Evolutionary conservation across 1,140 invertebrate genomes (phyloP).

Genomic region (Atta colombica): DNA sequence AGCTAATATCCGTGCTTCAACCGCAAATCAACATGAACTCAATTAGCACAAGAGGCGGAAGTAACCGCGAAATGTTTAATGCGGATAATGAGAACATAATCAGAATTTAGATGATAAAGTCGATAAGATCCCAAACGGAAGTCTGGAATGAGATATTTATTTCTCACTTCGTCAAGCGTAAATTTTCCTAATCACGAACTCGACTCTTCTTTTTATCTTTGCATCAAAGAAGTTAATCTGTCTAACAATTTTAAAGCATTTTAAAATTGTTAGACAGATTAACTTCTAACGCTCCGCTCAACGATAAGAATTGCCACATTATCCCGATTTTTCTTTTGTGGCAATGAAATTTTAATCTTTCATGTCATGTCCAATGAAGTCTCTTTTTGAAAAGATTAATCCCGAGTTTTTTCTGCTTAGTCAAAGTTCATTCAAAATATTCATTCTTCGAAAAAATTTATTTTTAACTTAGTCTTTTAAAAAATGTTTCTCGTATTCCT

Average conservation of each 20-base stretch:
- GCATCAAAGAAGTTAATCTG: neutral
- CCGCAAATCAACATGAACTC: constrained; percentile 33
- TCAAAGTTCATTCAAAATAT: neutral
- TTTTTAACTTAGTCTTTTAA: neutral
- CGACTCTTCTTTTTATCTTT: neutral
- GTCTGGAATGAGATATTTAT: constrained; percentile 2
- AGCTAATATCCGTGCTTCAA: neutral
- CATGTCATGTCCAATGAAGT: neutral
- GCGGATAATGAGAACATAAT: neutral
- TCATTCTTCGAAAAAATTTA: neutral
- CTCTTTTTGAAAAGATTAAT: neutral
- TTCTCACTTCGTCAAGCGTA: neutral
- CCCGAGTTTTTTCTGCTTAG: neutral
- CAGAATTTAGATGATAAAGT: too few relatives aligned
- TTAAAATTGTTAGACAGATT: too few relatives aligned
- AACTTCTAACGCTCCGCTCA: too few relatives aligned
- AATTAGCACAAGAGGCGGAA: constrained; percentile 7
- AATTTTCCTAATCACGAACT: constrained; percentile 2
- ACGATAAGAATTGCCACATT: neutral
- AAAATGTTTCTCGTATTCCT: neutral
- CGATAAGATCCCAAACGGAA: constrained; percentile 2
- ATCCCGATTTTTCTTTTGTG: neutral
- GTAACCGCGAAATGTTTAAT: constrained; percentile 18
- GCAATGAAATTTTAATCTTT: constrained; percentile 22
- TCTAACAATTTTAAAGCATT: neutral